Evolutionary conservation across 1,140 invertebrate species (phyloP).

Genomic region (Drosophila santomea): DNA sequence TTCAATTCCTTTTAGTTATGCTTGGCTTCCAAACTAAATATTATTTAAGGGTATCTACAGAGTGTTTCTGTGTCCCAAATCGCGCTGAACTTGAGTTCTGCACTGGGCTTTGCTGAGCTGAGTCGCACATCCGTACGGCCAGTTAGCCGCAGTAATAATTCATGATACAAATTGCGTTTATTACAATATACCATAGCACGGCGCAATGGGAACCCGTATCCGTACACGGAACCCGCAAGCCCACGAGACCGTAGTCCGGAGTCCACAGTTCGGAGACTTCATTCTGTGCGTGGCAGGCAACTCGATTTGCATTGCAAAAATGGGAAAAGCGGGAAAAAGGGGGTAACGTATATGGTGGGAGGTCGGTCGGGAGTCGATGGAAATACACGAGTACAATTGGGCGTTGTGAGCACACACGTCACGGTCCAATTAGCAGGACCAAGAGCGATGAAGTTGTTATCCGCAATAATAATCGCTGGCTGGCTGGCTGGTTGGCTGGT

Average conservation of each 20-base stretch:
- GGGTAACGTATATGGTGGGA: not conserved
- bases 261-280: conserved; percentile 9
- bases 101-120: conserved; percentile 35
- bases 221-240: conserved; percentile 29
- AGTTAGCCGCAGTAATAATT: conserved; percentile 76
- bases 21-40: not conserved
- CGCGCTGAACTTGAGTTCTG: conserved; percentile 10
- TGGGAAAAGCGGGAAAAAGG: conserved; percentile 6
- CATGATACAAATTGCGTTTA: conserved; percentile 81
- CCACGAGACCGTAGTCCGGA: conserved; percentile 18
- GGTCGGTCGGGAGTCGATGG: conserved; percentile 1
- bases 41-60: not conserved
- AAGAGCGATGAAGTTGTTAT: conserved; percentile 57
- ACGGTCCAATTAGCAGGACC: conserved; percentile 69
- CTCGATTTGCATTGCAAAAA: conserved; percentile 72
- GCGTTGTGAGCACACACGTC: conserved; percentile 42
- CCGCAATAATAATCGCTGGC: conserved; percentile 38
- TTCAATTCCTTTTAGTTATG: too few species aligned
- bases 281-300: conserved; percentile 29
- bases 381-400: conserved; percentile 38
- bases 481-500: conserved; percentile 5
- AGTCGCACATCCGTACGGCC: conserved; percentile 61
- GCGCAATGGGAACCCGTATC: conserved; percentile 1
- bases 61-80: not conserved
- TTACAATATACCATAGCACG: conserved; percentile 65